A percentile compares a stretch with the other conserved stretches of the same genome.
These are phyloP conservation scores for Patella ulyssiponensis DNA, from an alignment of 2,888 invertebrate genomes.

Conservation along the genomic window DNA sequence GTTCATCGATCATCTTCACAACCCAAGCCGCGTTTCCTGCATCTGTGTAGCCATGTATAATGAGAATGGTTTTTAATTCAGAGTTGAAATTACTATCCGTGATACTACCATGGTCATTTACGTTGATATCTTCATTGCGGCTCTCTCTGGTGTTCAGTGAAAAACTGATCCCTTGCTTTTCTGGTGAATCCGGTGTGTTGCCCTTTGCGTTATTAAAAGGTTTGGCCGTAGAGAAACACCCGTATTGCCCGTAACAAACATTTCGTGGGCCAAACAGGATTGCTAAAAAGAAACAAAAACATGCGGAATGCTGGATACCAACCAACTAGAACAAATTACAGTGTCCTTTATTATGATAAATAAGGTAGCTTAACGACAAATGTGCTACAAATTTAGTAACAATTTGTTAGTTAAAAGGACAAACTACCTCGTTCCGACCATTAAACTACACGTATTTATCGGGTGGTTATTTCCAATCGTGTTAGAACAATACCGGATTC, in stretches of 20 bases:
- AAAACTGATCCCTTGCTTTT: conserved; percentile 10
- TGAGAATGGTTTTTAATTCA: background rate
- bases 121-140: background rate
- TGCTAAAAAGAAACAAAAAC: background rate
- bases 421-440: too few species aligned
- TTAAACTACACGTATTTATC: too few species aligned
- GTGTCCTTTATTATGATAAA: too few species aligned
- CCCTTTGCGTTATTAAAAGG: conserved; percentile 18
- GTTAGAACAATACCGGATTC: too few species aligned
- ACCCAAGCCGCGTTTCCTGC: conserved; percentile 4
- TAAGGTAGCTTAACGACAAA: too few species aligned
- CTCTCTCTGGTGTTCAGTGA: conserved; percentile 12
- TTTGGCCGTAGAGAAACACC: conserved; percentile 13
- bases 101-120: background rate
- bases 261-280: too few species aligned
- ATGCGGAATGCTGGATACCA: background rate
- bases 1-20: conserved; percentile 10
- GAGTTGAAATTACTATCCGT: conserved; percentile 6
- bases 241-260: conserved; percentile 17
- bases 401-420: too few species aligned
- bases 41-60: conserved; percentile 19
- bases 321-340: too few species aligned
- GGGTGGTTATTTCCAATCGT: too few species aligned
- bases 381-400: too few species aligned
- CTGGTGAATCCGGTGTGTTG: conserved; percentile 13